phyloP scores from a whole-genome alignment of 1,140 invertebrate genomes.

The Panulirus ornatus region DNA sequence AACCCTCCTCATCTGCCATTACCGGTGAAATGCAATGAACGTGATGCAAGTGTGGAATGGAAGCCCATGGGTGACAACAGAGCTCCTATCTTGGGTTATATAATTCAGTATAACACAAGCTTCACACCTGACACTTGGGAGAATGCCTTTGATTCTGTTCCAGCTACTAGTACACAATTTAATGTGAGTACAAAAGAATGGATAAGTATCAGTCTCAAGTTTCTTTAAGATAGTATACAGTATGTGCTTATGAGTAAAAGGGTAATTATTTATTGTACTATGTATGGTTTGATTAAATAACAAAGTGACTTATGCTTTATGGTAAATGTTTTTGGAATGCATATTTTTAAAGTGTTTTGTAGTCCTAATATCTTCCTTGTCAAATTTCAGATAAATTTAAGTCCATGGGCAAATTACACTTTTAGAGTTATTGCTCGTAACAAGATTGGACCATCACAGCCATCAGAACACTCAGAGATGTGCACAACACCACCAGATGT shows the following conservation, averaged over 20 bases:
- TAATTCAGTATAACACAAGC: slow-evolving; percentile 95
- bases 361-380: too few species aligned
- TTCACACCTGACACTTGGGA: slow-evolving; percentile 97
- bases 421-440: slow-evolving; percentile 96
- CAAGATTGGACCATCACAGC: slow-evolving; percentile 92
- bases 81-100: slow-evolving; percentile 94
- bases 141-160: slow-evolving; percentile 79
- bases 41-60: slow-evolving; percentile 89
- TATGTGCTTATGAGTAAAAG: too few species aligned
- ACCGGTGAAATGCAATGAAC: slow-evolving; percentile 84
- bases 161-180: slow-evolving; percentile 73
- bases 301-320: too few species aligned
- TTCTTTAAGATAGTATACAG: too few species aligned
- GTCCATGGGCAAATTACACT: slow-evolving; percentile 97
- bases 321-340: too few species aligned
- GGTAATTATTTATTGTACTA: too few species aligned
- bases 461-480: slow-evolving; percentile 88
- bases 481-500: slow-evolving; percentile 93
- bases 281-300: too few species aligned
- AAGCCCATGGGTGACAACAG: slow-evolving; percentile 94
- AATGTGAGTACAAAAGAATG: slow-evolving; percentile 69
- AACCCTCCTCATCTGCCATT: slow-evolving; percentile 87
- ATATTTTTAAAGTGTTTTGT: too few species aligned
- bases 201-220: too few species aligned
- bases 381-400: slow-evolving; percentile 83